A percentile compares a stretch with the other conserved stretches of the same genome.
phyloP scores from a whole-genome alignment of 2,888 invertebrate genomes.

The Amblyjoppa proteus region DNA sequence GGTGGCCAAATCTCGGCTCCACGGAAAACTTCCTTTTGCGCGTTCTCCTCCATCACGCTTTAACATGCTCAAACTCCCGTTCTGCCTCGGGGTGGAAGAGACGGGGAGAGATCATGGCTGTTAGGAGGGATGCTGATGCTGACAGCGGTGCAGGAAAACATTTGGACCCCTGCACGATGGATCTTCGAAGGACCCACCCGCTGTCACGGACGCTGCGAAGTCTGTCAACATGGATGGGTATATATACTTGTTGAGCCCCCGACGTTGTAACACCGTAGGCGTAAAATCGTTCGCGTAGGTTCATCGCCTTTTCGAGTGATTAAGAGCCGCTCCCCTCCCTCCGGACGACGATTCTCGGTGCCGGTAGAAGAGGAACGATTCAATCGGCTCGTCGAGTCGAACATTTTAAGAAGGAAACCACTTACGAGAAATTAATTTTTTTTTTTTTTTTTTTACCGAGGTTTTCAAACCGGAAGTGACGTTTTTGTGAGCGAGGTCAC shows the following conservation, averaged over 20 bases:
- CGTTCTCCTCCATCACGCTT: conserved; percentile 35
- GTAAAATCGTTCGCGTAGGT: conserved; percentile 10
- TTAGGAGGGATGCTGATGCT: conserved; percentile 41
- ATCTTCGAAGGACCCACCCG: conserved; percentile 45
- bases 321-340: background rate
- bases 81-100: conserved; percentile 10
- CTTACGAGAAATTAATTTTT: no score
- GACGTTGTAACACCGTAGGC: conserved; percentile 51
- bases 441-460: no score
- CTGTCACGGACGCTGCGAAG: conserved; percentile 66
- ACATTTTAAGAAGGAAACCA: no score
- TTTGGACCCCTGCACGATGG: conserved; percentile 54
- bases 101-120: conserved; percentile 1
- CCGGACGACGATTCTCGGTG: background rate
- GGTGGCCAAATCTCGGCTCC: conserved; percentile 67
- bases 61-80: conserved; percentile 15
- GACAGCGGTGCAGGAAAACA: conserved; percentile 62
- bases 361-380: background rate
- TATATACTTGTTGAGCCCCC: conserved; percentile 45
- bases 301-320: conserved; percentile 6
- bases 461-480: no score
- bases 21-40: conserved; percentile 45
- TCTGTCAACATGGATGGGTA: conserved; percentile 59
- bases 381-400: background rate
- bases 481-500: no score